Conservation (phyloP, 2,113 vertebrate genomes). For the Malurus melanocephalus region DNA sequence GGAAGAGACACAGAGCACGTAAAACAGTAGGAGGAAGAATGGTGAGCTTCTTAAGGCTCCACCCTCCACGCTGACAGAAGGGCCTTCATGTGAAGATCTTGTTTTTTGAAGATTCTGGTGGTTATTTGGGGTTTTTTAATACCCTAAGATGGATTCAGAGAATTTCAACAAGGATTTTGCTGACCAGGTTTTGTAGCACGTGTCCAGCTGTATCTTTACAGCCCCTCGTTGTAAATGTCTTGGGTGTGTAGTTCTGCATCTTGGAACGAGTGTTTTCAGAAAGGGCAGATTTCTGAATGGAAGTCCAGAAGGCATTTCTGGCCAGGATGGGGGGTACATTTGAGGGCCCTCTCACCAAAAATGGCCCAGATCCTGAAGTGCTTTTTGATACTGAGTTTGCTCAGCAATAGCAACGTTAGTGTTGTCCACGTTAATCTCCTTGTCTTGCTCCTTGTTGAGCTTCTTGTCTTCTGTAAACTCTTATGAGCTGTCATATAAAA, state of each 20-base stretch:
- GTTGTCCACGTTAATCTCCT: not conserved
- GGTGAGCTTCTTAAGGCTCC: not conserved
- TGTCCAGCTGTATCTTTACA: not conserved
- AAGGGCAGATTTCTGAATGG: not conserved
- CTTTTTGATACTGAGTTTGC: not conserved
- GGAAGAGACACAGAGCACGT: not conserved
- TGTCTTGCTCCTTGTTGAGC: not conserved
- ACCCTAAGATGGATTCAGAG: not conserved
- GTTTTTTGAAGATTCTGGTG: not conserved
- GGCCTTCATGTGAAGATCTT: not conserved
- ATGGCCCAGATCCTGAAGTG: not conserved
- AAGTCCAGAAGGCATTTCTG: not conserved
- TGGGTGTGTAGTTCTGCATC: not conserved
- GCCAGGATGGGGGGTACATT: not conserved
- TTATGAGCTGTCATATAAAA: not conserved
- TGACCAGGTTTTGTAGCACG: not conserved
- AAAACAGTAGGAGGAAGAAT: not conserved
- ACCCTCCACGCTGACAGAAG: not conserved
- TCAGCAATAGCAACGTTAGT: not conserved
- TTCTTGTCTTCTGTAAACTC: not conserved
- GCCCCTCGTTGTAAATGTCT: not conserved
- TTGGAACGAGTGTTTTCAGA: not conserved
- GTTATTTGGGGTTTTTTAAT: not conserved
- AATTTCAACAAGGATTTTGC: not conserved
- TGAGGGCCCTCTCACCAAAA: not conserved